Base-by-base conservation (phyloP, 2,797 vertebrate genomes). In the Phataginus tetradactyla region DNA sequence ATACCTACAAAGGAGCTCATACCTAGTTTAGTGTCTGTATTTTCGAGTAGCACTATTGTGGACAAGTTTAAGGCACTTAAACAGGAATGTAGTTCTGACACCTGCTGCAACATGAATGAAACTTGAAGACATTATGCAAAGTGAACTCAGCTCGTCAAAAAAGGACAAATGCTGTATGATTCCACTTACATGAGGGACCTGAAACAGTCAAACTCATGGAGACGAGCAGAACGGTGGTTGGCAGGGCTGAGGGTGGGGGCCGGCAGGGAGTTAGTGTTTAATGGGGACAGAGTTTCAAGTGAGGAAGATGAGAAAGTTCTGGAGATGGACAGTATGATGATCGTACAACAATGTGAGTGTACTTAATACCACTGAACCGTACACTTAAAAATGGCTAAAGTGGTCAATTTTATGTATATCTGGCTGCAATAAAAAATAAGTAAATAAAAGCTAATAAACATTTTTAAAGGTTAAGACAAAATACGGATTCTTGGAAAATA, bases 11-110 rank as follows among this genome's bases (percentile, higher is more conserved):
- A 93, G 69, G 32, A 96, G 69, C 57, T 86, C 59, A 18, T 27
- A 64, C 61, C 75, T 93, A 92, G 92, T 78, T 92, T 91, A 90
- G 25, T 39, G 66, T 55, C 84, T 87, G 15, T 68, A 64, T 97
- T 93, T 95, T 93, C 85, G 68, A 93, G 55, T 75, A 55, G n/a
- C 37, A 68, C 72, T 91, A 80, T 80, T 85, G 89, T 91, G 78
- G 75, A 86, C 89, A 86, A 75, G 59, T 84, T 84, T 77, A 92
- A 90, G 63, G 49, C 71, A 95, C 95, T 95, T 84, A 96, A 95
- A 91, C 93, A 75, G 45, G 37, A 91, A 95, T 59, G 75, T 57
- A 91, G 86, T 74, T 93, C 75, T 95, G 94, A 86, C 79, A 94
- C 61, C 64, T 18, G 45, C 69, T 75, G 66, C 64, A 61, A 59